Base-by-base conservation (phyloP, 2,888 invertebrate genomes). In the Nomada ruficornis region DNA sequence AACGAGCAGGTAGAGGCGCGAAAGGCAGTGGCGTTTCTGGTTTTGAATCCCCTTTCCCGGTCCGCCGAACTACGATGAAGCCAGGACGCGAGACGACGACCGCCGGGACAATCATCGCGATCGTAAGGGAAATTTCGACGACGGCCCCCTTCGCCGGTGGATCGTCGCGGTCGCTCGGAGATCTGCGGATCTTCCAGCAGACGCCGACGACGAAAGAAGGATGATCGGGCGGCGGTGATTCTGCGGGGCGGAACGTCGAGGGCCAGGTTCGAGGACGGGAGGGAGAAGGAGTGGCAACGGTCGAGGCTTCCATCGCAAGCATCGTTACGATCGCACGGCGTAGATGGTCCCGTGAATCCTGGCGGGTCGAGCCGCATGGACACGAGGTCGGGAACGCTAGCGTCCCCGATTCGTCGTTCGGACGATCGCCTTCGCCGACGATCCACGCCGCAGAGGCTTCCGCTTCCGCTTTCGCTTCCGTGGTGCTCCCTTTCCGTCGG, bases 361-460 rank as follows among this genome's bases (percentile, higher is more conserved):
- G 89, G 82, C 87, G 88, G 85, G 86, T 89, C 91, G 91, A 90
- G 88, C 91, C 87, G 93, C 93, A 93, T 93, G 91, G 89, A 91
- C 91, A 87, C 89, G 89, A 88, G 84, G 81, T 86, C 88, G 89
- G 90, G 90, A 89, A 90, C 90, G 86, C 88, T 91, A 90, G 79
- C 86, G 91, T 91, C 89, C 91, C 91, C 89, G 87, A 88, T 84
- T 82, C 86, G 88, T 86, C 76, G 36, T 36, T 36, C 84, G 81
- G 82, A 77, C 68, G 81, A 83, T 88, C 80, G 86, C 86, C 89
- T 89, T 77, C 85, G 88, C 82, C 81, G 86, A 78, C 77, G 84
- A 74, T 36, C 77, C 73, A 59, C 75, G 75, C 59, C 76, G 52
- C 82, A 50, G 36, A 60, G 29, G n/a, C 60, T 64, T 50, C 59